Base-by-base conservation (phyloP, 2,113 vertebrate genomes). In the Sphyrna mokarran region DNA sequence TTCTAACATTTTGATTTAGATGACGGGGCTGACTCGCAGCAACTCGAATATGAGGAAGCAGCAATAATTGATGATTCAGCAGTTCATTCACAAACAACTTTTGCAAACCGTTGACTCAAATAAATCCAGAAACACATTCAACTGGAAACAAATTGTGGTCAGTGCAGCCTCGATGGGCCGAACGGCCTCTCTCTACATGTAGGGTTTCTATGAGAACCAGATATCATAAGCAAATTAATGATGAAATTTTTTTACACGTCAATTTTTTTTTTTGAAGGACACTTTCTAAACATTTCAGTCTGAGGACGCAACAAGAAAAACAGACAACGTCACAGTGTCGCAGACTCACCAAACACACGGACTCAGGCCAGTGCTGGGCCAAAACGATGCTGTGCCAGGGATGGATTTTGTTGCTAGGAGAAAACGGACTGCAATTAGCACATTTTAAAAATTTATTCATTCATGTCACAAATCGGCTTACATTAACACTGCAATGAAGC, bases 321-420 rank as follows among this genome's bases (percentile, higher is more conserved):
- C 3, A 26, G 48, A 33, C 23, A 8, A 95, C 1, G 3, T 22
- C 69, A 29, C 23, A 69, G 40, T 33, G 23, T 29, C 48, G 23
- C 68, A 48, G 11, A 95, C 94, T 95, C 43, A 95, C 94, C 94
- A 95, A 33, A 76, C 94, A 95, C 11, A 95, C 94, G 18, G 94
- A 18, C 94, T 76, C 22, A 48, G 94, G 94, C 94, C 94, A 95
- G 23, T 76, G 68, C 1, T 95, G 94, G 16, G 69, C 48, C 68
- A 95, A 72, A 22, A 54, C 54, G 37, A 95, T 37, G 11, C 0
- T 26, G 69, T 95, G 22, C 94, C 94, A 95, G 54, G 40, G 40
- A 26, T 95, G 94, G 4, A 18, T 95, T 26, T 3, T 13, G 4
- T 40, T 43, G 18, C 94, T 95, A 37, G 23, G 22, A 76, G 22